phyloP scores from a whole-genome alignment of 2,888 invertebrate species.

The Drosophila tanythrix region DNA sequence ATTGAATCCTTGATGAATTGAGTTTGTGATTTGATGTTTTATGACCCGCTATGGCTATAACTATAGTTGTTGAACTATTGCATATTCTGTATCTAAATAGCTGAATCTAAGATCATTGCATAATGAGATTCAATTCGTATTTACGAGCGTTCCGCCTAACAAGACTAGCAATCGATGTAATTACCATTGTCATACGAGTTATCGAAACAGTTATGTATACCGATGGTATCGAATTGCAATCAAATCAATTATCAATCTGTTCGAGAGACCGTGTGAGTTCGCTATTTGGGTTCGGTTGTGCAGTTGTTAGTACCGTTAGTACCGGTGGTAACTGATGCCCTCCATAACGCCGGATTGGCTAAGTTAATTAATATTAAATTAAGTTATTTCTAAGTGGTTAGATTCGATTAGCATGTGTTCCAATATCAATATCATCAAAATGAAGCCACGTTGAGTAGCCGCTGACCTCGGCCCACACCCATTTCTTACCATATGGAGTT shows the following conservation, averaged over 20 bases:
- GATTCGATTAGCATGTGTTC: constrained; percentile 30
- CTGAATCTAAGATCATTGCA: background rate
- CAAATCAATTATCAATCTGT: constrained; percentile 62
- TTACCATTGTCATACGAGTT: constrained; percentile 80
- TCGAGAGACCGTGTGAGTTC: constrained; percentile 62
- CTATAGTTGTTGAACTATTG: constrained; percentile 3
- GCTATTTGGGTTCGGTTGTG: constrained; percentile 49
- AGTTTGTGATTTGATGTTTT: constrained; percentile 44
- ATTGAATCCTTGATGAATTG: constrained; percentile 43
- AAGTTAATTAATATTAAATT: constrained; percentile 47
- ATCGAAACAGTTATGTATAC: constrained; percentile 56
- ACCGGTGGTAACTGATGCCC: constrained; percentile 42
- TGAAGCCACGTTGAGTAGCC: constrained; percentile 12
- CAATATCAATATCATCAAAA: constrained; percentile 17
- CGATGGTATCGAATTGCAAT: constrained; percentile 63
- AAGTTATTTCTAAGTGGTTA: constrained; percentile 25
- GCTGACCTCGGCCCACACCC: constrained; percentile 10
- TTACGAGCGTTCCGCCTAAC: constrained; percentile 22
- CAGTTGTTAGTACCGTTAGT: constrained; percentile 40
- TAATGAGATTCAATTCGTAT: background rate
- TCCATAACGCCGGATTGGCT: constrained; percentile 52
- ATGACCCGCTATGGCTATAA: constrained; percentile 13
- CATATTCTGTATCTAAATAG: constrained; percentile 8
- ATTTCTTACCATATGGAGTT: constrained; percentile 95
- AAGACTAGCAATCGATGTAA: constrained; percentile 58